Evolutionary conservation across 2,113 vertebrate genomes (phyloP).

Genomic region (Orycteropus afer): DNA sequence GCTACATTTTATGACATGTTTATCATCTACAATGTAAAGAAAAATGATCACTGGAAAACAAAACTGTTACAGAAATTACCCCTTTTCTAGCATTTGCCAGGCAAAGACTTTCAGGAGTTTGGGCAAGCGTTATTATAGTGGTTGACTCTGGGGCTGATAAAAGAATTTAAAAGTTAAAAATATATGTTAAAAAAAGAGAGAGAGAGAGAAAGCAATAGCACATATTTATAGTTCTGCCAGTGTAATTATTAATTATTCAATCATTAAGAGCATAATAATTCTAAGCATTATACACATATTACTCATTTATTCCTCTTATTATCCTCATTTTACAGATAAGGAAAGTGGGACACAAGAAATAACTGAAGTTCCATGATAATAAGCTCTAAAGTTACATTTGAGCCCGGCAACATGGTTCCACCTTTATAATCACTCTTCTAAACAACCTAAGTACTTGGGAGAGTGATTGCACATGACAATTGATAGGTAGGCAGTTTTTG

Average conservation of each 20-base stretch:
- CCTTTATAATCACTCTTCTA: background rate
- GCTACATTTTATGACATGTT: constrained; percentile 16
- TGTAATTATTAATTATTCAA: background rate
- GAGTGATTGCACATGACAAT: background rate
- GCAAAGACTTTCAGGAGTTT: background rate
- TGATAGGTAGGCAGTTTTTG: background rate
- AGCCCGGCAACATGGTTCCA: background rate
- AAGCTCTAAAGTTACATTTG: background rate
- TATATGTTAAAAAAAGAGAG: background rate
- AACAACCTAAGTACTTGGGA: background rate
- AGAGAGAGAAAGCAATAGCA: background rate
- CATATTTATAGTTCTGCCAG: background rate
- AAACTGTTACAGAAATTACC: background rate
- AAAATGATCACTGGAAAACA: constrained; percentile 8
- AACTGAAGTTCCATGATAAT: background rate
- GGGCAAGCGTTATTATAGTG: background rate
- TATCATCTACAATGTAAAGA: background rate
- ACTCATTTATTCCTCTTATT: background rate
- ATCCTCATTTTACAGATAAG: background rate
- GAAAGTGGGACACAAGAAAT: background rate
- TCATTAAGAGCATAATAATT: too few relatives aligned
- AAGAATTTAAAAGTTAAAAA: background rate
- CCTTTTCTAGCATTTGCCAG: background rate
- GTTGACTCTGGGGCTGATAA: background rate
- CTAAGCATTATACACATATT: background rate